phyloP scores from a whole-genome alignment of 2,113 vertebrate genomes.

The Apteryx owenii region DNA sequence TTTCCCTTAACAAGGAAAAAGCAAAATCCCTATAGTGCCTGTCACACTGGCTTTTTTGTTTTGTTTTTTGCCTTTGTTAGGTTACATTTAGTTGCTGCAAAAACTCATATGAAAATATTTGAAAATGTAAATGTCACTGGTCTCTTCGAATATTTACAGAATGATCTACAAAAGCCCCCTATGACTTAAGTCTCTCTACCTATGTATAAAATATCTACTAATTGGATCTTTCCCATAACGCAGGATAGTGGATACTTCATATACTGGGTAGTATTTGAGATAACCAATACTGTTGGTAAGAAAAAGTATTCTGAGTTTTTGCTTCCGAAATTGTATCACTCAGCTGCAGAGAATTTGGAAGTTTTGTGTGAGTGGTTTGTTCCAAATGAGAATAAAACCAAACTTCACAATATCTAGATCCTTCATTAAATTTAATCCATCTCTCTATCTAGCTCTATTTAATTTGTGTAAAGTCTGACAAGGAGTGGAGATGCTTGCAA shows the following conservation, averaged over 20 bases:
- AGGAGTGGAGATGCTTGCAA: not conserved
- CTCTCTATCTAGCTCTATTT: not conserved
- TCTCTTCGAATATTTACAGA: not conserved
- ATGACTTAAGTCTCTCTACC: not conserved
- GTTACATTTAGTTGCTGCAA: not conserved
- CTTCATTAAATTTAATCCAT: not conserved
- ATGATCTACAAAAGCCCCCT: not conserved
- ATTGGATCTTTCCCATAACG: not conserved
- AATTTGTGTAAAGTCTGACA: not conserved
- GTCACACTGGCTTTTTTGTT: not conserved
- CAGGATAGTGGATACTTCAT: not conserved
- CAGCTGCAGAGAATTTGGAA: not conserved
- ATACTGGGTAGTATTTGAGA: not conserved
- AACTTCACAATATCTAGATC: not conserved
- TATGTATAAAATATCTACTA: not conserved
- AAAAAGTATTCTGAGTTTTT: not conserved
- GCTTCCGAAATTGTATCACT: not conserved
- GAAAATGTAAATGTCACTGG: not conserved
- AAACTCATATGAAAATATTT: not conserved
- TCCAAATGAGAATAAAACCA: not conserved
- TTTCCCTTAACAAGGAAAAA: not conserved
- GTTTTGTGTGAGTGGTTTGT: not conserved
- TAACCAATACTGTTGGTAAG: too few species aligned
- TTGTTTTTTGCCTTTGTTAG: too few species aligned
- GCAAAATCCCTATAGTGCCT: not conserved